Evolutionary conservation across 2,113 vertebrate species (phyloP).

Genomic region (Junco hyemalis): DNA sequence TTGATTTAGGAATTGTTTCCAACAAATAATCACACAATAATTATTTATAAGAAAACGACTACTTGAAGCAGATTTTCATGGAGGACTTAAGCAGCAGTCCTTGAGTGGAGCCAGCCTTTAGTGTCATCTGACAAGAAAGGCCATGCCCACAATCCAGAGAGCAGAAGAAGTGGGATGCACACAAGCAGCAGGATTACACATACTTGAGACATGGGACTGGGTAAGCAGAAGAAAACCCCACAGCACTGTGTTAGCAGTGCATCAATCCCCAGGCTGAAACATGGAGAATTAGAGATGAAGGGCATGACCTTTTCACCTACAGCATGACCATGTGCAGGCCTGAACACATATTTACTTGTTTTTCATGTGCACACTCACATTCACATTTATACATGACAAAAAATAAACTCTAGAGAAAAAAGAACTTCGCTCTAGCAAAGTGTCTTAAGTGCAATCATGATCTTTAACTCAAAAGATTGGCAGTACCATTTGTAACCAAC

Average conservation of each 20-base stretch:
- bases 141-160: background rate
- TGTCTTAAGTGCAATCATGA: background rate
- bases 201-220: background rate
- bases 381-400: background rate
- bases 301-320: background rate
- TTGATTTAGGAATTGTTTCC: background rate
- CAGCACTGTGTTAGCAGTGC: background rate
- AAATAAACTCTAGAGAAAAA: background rate
- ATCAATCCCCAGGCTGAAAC: background rate
- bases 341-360: background rate
- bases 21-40: background rate
- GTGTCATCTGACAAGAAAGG: background rate
- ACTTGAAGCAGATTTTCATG: background rate
- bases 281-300: background rate
- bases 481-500: background rate
- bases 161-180: background rate
- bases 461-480: background rate
- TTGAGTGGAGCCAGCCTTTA: background rate
- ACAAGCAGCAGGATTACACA: background rate
- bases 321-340: fast-evolving
- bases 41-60: background rate
- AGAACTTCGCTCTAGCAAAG: background rate
- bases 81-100: background rate
- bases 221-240: background rate
- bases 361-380: background rate